Percentiles rank a stretch among this genome's conserved stretches.
phyloP scores from a whole-genome alignment of 2,888 invertebrate genomes.

The Sarcophaga caerulescens region DNA sequence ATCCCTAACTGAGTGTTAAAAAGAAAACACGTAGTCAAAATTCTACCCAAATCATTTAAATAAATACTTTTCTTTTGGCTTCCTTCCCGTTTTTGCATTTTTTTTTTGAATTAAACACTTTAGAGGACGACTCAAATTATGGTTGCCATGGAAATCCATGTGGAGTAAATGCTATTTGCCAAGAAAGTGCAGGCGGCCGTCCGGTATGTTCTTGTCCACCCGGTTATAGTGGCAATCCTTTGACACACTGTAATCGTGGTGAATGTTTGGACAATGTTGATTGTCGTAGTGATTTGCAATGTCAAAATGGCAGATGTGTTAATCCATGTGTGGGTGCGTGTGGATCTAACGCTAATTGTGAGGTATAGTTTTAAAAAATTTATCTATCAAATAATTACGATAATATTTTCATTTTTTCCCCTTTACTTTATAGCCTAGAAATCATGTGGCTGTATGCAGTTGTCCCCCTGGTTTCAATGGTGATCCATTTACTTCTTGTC shows the following conservation, averaged over 20 bases:
- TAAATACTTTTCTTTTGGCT: not conserved
- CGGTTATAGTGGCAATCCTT: conserved; percentile 90
- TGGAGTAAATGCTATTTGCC: conserved; percentile 87
- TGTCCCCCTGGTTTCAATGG: conserved; percentile 91
- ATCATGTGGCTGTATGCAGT: conserved; percentile 89
- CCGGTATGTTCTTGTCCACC: conserved; percentile 91
- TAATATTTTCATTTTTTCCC: not conserved
- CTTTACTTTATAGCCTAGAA: conserved; percentile 82
- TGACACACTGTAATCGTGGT: conserved; percentile 87
- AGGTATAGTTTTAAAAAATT: conserved; percentile 81
- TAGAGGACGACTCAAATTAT: conserved; percentile 69
- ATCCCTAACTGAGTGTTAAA: not conserved
- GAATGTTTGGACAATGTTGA: conserved; percentile 90
- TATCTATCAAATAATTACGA: not conserved
- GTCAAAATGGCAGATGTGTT: conserved; percentile 89
- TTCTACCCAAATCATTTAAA: conserved; percentile 32
- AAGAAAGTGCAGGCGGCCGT: conserved; percentile 85
- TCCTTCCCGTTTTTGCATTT: conserved; percentile 4
- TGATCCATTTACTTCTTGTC: conserved; percentile 88
- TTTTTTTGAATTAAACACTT: conserved; percentile 1
- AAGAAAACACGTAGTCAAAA: conserved; percentile 23
- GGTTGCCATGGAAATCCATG: conserved; percentile 85
- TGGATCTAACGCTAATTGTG: conserved; percentile 89
- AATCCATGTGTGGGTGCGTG: conserved; percentile 90
- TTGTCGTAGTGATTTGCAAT: conserved; percentile 87